Conservation (phyloP, 2,113 vertebrate species). For the Lynx canadensis region DNA sequence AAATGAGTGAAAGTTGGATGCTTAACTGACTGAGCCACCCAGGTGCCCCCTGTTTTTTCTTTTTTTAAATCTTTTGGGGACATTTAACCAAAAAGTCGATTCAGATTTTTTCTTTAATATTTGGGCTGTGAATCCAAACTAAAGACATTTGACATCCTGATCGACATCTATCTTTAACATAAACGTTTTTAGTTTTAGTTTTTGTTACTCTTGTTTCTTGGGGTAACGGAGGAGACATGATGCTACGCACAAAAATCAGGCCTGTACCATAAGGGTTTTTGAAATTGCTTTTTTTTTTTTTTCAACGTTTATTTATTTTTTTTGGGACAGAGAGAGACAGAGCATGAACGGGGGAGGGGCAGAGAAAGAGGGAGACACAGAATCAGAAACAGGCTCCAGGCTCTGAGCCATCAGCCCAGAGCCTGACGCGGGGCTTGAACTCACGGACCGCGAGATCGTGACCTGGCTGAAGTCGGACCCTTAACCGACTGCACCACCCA, state of each 20-base stretch:
- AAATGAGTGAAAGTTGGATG: not conserved
- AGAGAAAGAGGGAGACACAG: no score
- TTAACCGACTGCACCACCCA: no score
- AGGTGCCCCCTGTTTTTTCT: no score
- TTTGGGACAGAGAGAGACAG: no score
- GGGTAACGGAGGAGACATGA: not conserved
- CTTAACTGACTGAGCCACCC: no score
- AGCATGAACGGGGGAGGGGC: no score
- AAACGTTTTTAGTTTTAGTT: not conserved
- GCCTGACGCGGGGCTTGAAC: no score
- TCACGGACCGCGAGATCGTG: no score
- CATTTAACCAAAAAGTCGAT: not conserved
- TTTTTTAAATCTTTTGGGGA: not conserved
- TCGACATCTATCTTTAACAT: not conserved
- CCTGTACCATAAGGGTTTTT: not conserved
- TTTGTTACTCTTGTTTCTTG: not conserved
- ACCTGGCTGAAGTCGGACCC: no score
- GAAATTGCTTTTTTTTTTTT: not conserved
- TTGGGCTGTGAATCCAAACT: conserved; percentile 2
- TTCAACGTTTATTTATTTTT: no score
- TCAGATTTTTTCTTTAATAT: not conserved
- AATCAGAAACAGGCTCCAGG: no score
- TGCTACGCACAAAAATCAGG: not conserved
- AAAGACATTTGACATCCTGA: not conserved
- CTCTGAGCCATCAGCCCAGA: no score